Evolutionary conservation across 1,140 invertebrate species (phyloP).

Genomic region (Amphibalanus amphitrite): DNA sequence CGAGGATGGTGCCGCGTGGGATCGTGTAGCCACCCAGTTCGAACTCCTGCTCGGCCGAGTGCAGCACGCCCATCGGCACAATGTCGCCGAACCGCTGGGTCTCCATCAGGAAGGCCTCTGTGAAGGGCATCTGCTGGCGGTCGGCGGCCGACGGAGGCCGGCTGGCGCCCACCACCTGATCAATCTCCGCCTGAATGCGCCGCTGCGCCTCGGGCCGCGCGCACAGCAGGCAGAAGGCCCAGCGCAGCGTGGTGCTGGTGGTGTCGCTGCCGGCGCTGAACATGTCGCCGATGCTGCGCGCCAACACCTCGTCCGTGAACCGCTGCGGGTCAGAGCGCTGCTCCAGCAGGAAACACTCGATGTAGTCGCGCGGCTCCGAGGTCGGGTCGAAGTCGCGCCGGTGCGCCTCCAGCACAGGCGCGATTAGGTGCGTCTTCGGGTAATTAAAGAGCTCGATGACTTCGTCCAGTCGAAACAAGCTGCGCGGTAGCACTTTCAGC

Average conservation of each 20-base stretch:
- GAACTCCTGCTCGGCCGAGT: conserved; percentile 11
- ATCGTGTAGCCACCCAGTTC: conserved; percentile 15
- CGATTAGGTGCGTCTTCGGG: background rate
- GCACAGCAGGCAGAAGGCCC: conserved; percentile 21
- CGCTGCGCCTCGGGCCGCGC: conserved; percentile 24
- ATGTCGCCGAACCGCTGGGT: conserved; percentile 1
- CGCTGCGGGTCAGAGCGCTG: background rate
- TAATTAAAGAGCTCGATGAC: background rate
- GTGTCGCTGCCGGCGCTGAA: conserved; percentile 25
- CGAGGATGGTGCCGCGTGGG: conserved; percentile 15
- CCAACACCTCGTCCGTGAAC: background rate
- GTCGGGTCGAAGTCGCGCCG: background rate
- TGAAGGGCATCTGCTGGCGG: conserved; percentile 7
- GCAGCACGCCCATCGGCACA: background rate
- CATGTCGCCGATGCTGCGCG: conserved; percentile 20
- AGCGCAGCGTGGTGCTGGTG: conserved; percentile 21
- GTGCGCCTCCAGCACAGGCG: background rate
- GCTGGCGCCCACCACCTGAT: conserved; percentile 19
- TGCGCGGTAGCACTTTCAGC: background rate
- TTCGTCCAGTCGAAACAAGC: background rate
- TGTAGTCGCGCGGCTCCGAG: background rate
- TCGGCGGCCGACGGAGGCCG: conserved; percentile 8
- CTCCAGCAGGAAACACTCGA: background rate
- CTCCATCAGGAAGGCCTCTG: conserved; percentile 10
- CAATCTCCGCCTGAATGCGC: conserved; percentile 23